Evolutionary conservation across 2,797 vertebrate species (phyloP).

Genomic region (Gouania willdenowi): DNA sequence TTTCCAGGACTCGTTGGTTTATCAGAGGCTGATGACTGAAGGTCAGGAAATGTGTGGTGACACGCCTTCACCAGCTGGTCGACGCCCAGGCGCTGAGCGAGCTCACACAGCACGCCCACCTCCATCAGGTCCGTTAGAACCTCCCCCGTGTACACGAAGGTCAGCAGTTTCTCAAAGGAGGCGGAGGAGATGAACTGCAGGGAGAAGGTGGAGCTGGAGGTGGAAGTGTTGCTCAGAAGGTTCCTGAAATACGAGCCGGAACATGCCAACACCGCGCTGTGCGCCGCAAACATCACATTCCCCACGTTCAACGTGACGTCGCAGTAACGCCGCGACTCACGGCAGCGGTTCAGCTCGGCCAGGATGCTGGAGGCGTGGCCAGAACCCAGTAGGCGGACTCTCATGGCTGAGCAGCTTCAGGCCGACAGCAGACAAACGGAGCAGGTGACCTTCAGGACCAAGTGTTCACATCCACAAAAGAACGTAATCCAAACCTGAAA

Average conservation of each 20-base stretch:
- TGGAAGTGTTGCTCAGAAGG: conserved; percentile 74
- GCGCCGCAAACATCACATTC: conserved; percentile 86
- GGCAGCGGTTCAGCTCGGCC: conserved; percentile 90
- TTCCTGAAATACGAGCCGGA: conserved; percentile 88
- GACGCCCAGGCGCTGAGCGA: conserved; percentile 89
- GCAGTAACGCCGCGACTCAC: conserved; percentile 87
- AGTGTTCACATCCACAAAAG: no score
- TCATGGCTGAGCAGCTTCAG: conserved; percentile 83
- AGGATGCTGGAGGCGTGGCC: conserved; percentile 90
- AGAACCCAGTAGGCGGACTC: conserved; percentile 92
- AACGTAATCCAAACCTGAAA: no score
- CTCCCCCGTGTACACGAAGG: conserved; percentile 93
- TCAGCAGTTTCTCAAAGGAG: conserved; percentile 95
- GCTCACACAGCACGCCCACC: conserved; percentile 92
- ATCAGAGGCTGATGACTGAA: conserved; percentile 78
- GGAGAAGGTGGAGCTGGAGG: conserved; percentile 70
- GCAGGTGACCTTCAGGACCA: no score
- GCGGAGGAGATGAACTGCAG: conserved; percentile 90
- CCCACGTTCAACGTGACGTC: conserved; percentile 92
- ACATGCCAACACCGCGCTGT: conserved; percentile 90
- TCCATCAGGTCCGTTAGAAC: conserved; percentile 92
- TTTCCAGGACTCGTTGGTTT: conserved; percentile 27
- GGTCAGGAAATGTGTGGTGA: conserved; percentile 90
- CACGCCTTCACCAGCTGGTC: conserved; percentile 87
- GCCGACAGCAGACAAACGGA: no score